A percentile compares a stretch with the other conserved stretches of the same genome.
phyloP scores from a whole-genome alignment of 2,113 vertebrate species.

The Pungitius pungitius region DNA sequence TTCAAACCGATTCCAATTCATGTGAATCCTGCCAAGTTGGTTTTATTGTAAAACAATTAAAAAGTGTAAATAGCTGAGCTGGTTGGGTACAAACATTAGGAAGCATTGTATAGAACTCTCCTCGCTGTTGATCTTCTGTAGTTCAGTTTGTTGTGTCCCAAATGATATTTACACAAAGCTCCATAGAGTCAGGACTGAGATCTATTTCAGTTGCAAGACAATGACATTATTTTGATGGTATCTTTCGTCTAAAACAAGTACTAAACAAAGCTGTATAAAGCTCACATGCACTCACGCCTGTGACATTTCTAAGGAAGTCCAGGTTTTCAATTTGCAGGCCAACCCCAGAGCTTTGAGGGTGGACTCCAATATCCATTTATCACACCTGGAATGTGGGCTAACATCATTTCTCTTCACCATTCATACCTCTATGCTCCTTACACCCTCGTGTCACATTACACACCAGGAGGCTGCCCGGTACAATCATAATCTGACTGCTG shows the following conservation, averaged over 20 bases:
- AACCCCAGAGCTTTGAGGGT: background rate
- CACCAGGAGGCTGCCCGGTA: conserved; percentile 41
- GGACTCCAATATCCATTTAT: background rate
- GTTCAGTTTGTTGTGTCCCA: background rate
- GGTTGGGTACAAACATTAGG: background rate
- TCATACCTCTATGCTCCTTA: background rate
- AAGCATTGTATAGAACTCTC: background rate
- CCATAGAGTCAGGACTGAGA: background rate
- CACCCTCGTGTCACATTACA: conserved; percentile 40
- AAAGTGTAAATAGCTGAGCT: background rate
- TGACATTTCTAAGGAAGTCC: background rate
- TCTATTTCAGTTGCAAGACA: background rate
- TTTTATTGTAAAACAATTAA: background rate
- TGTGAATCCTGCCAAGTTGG: background rate
- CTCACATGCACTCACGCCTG: background rate
- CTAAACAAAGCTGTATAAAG: too few species aligned
- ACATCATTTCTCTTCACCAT: conserved; percentile 15
- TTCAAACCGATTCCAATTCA: background rate
- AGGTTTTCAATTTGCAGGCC: background rate
- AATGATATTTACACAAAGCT: background rate
- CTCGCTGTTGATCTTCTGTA: background rate
- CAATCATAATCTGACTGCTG: conserved; percentile 48
- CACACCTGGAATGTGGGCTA: conserved; percentile 13
- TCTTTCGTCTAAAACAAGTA: background rate
- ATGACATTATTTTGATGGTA: background rate